Percentiles rank a stretch among this genome's conserved stretches.
phyloP scores from a whole-genome alignment of 2,888 invertebrate genomes.

The Latheticus oryzae region DNA sequence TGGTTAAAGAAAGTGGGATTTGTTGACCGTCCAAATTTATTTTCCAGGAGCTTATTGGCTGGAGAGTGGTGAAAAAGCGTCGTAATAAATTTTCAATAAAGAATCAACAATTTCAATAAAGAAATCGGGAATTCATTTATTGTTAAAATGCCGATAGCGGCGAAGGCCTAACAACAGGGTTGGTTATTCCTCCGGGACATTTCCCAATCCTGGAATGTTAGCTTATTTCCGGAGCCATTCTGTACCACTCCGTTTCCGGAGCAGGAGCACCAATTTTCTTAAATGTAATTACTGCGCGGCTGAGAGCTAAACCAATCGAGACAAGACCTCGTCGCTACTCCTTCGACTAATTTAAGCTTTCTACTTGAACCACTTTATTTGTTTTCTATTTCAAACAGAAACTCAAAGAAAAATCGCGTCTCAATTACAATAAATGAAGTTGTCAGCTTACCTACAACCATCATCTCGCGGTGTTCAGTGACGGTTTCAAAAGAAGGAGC shows the following conservation, averaged over 20 bases:
- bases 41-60: too few species aligned
- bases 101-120: conserved; percentile 54
- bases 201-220: conserved; percentile 55
- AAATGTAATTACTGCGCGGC: conserved; percentile 59
- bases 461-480: conserved; percentile 75
- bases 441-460: conserved; percentile 74
- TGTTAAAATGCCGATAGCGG: conserved; percentile 56
- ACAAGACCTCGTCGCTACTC: conserved; percentile 40
- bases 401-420: neutral
- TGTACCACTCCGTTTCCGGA: conserved; percentile 54
- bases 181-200: conserved; percentile 53
- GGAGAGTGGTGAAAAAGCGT: conserved; percentile 29
- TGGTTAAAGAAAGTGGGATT: too few species aligned
- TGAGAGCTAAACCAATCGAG: conserved; percentile 50
- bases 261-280: conserved; percentile 59
- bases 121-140: conserved; percentile 57
- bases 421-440: conserved; percentile 9
- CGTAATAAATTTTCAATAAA: conserved; percentile 46
- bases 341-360: conserved; percentile 45
- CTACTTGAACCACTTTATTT: conserved; percentile 47
- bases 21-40: too few species aligned
- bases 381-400: conserved; percentile 44
- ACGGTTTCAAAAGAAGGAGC: conserved; percentile 79
- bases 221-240: conserved; percentile 57
- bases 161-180: conserved; percentile 46